Evolutionary conservation across 2,797 vertebrate genomes (phyloP).

Genomic region (Melanotaenia trifasciata): DNA sequence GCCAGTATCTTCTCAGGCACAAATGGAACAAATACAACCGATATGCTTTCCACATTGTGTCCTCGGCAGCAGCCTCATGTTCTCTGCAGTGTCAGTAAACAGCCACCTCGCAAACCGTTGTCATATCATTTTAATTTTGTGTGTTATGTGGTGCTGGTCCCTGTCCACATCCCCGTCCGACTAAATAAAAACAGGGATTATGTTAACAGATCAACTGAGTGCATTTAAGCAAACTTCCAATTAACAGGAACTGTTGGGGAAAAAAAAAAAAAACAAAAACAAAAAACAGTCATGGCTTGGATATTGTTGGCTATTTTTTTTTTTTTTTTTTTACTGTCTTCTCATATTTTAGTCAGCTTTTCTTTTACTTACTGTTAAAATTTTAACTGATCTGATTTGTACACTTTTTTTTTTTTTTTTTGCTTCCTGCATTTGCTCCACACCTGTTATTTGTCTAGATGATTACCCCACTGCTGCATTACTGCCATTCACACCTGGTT

Average conservation of each 20-base stretch:
- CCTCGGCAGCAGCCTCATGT: not conserved
- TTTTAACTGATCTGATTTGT: not conserved
- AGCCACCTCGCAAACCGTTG: not conserved
- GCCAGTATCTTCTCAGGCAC: slow-evolving; percentile 10
- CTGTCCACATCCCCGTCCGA: not conserved
- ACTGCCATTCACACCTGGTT: not conserved
- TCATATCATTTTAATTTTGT: slow-evolving; percentile 3
- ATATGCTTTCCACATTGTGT: slow-evolving; percentile 1
- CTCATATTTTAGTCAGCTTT: not conserved
- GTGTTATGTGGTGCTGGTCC: not conserved
- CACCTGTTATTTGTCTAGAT: not conserved
- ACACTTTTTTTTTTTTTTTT: no score
- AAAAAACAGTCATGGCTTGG: not conserved
- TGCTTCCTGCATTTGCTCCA: not conserved
- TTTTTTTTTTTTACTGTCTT: not conserved
- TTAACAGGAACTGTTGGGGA: not conserved
- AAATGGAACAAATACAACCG: slow-evolving; percentile 25
- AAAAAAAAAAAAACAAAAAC: not conserved
- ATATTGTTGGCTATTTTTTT: no score
- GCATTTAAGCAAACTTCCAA: not conserved
- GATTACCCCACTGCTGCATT: not conserved
- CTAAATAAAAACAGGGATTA: not conserved
- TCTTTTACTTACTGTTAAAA: not conserved
- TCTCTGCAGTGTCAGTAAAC: slow-evolving; percentile 8
- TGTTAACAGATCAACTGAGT: not conserved